Evolutionary conservation across 2,888 invertebrate genomes (phyloP), one percentile per base, ranked within the genome.

Genomic region (Epinotia ramella): DNA sequence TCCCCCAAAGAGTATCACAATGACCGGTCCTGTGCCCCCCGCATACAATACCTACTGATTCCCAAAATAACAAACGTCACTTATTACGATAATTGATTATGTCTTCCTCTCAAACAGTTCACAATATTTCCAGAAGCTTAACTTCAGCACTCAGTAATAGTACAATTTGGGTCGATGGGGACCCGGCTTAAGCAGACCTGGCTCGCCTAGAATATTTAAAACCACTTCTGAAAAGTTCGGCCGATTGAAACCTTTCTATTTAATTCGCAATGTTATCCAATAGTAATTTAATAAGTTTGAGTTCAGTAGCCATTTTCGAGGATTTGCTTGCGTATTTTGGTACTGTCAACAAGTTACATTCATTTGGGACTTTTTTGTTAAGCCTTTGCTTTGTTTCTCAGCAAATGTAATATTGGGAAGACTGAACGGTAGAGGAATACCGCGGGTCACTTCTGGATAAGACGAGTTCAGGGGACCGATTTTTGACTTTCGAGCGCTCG

Each of bases 121-220:
- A 7, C 18, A 46, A 67, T 12, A 40, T 53, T 53, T 33, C n/a
- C 7, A 67, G 18, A 56, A 67, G 13, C 40, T 56, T 68, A 56
- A 66, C 49, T 49, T n/a, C 28, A 20, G 20, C 57, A 44, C 56
- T 18, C 12, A 5, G 24, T 33, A 18, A 49, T 16, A 1, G n/a
- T 67, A 67, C 20, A 16, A 46, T n/a, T 24, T 12, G 57, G 59
- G 46, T 11, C 40, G 59, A 59, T n/a, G 44, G 57, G 44, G 57
- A 16, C 13, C 6, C 33, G 7, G 20, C 24, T 40, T 59, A 57
- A 69, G 69, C 59, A 69, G 44, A 12, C 12, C 69, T 60, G 28
- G 57, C n/a, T 28, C 24, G 69, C 59, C 69, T 69, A 28, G 57
- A 60, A 69, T 69, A 69, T 69, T 69, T 60, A 69, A 69, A 69